Base-by-base conservation (phyloP, 1,140 invertebrate genomes). In the Orius insidiosus region DNA sequence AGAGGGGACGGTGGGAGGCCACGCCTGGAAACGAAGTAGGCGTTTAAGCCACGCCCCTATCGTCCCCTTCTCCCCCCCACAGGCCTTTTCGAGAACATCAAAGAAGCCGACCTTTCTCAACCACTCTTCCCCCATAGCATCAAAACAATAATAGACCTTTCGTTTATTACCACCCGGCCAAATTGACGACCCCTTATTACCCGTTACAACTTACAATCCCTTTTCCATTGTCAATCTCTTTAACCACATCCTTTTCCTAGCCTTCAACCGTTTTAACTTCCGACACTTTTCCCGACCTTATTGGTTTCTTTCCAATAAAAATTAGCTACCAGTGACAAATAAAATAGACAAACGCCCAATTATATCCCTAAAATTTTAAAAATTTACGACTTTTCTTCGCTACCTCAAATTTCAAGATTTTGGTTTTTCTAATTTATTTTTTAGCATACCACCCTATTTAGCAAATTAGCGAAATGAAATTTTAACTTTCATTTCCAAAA, bases 161-260 rank as follows among this genome's bases (percentile, higher is more conserved):
- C 41, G 41, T 43, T 43, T 43, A 43, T 43, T 43, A 43, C 41
- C 24, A 24, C 24, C 24, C 41, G 41, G 24, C 16, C 41, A 43
- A 43, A 43, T 43, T 43, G 41, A 43, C 18, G 41, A 30, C 18
- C n/a, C 19, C 41, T 43, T 43, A 30, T 30, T 31, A 10, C 24
- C 41, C 41, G 41, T 18, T 43, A 30, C 18, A 40, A 24, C 24
- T 30, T 43, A 18, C 41, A n/a, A 18, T 43, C 41, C 41, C 41
- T 15, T 11, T 15, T 15, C 35, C n/a, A 43, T 43, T 43, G 41
- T 43, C 41, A 43, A 43, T 43, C 41, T 43, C 41, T 31, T 43
- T 43, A 43, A 43, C 41, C 41, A n/a, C 41, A 43, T n/a, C 18
- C 18, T n/a, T 15, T n/a, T n/a, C 35, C 35, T 18, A n/a, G 11